A percentile compares a stretch with the other conserved stretches of the same genome.
Conservation (phyloP, 2,888 invertebrate genomes). For the Ptychoptera contaminata region DNA sequence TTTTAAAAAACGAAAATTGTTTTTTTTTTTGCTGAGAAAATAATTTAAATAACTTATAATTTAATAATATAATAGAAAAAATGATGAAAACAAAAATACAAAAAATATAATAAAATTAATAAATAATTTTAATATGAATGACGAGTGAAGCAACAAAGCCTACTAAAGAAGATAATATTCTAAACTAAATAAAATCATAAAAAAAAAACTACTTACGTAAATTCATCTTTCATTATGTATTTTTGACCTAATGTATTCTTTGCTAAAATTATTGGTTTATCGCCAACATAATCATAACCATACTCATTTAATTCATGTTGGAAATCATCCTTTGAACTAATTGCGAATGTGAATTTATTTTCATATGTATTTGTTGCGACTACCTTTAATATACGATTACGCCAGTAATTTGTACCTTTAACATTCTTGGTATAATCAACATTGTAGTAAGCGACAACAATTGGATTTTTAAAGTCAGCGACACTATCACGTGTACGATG, state of each 20-base stretch:
- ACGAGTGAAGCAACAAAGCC: too few relatives aligned
- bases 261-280: conserved; percentile 80
- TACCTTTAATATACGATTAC: conserved; percentile 84
- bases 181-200: not conserved
- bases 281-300: conserved; percentile 75
- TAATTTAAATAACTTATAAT: too few relatives aligned
- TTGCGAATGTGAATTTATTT: conserved; percentile 59
- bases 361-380: conserved; percentile 23
- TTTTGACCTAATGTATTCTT: conserved; percentile 74
- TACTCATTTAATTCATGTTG: conserved; percentile 87
- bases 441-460: conserved; percentile 80
- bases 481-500: conserved; percentile 73
- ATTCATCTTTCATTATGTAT: conserved; percentile 77
- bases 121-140: too few relatives aligned
- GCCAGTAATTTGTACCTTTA: conserved; percentile 99
- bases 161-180: not conserved
- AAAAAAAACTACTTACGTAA: conserved; percentile 45
- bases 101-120: too few relatives aligned
- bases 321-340: conserved; percentile 88
- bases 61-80: too few relatives aligned
- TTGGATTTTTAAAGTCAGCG: conserved; percentile 74
- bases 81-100: too few relatives aligned
- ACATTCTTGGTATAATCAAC: conserved; percentile 94
- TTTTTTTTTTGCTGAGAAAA: too few relatives aligned
- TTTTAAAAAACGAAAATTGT: too few relatives aligned